Percentiles rank a stretch among this genome's conserved stretches.
These are phyloP conservation scores for Novumbra hubbsi DNA, from an alignment of 2,797 vertebrate species.

Conservation along the genomic window DNA sequence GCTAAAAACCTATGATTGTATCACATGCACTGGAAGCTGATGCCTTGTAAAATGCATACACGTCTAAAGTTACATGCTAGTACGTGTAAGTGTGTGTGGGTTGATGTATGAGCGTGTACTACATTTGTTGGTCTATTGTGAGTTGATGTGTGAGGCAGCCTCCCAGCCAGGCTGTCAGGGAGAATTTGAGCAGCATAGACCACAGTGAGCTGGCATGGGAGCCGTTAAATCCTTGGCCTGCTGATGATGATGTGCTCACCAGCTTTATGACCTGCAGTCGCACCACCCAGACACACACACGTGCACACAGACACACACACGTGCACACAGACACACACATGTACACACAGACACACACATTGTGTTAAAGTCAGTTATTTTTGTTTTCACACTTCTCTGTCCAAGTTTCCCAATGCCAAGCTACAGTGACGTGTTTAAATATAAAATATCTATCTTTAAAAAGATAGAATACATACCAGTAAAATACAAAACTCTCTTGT, in stretches of 20 bases:
- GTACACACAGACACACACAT: slow-evolving; percentile 7
- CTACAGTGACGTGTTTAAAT: too few species aligned
- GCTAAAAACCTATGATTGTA: slow-evolving; percentile 45
- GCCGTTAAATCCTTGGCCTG: slow-evolving; percentile 62
- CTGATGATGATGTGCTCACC: slow-evolving; percentile 66
- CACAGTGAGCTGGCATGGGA: slow-evolving; percentile 51
- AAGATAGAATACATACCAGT: too few species aligned
- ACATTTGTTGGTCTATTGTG: slow-evolving; percentile 29
- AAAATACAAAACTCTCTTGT: too few species aligned
- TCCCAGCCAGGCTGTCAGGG: background rate
- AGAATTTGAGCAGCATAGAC: slow-evolving; percentile 44
- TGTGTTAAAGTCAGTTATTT: too few species aligned
- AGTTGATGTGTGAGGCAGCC: background rate
- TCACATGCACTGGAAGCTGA: slow-evolving; percentile 13
- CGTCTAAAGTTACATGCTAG: background rate
- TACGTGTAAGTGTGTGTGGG: background rate
- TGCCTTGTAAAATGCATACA: background rate
- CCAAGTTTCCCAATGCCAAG: too few species aligned
- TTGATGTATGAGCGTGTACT: background rate
- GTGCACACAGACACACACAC: slow-evolving; percentile 5
- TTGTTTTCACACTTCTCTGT: too few species aligned
- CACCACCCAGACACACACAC: slow-evolving; percentile 12
- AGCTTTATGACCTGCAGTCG: slow-evolving; percentile 54
- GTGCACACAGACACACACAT: slow-evolving; percentile 15
- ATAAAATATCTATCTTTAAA: too few species aligned